These are phyloP conservation scores for Aldabrachelys gigantea DNA, from an alignment of 2,113 vertebrate genomes.

Conservation along the genomic window DNA sequence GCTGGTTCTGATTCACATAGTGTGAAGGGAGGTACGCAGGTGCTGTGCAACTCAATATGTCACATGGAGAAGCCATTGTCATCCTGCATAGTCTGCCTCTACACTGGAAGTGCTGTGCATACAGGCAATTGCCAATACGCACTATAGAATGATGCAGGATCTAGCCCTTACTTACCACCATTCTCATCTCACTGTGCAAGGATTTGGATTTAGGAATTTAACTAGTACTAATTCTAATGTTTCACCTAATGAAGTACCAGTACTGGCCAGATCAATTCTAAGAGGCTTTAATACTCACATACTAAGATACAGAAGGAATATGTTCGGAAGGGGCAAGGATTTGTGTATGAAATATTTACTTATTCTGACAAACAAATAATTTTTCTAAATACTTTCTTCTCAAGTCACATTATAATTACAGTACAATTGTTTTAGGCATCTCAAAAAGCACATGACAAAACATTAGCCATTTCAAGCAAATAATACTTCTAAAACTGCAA, in stretches of 20 bases:
- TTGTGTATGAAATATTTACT: neutral
- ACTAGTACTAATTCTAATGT: neutral
- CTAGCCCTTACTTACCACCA: neutral
- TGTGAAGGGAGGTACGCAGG: slow-evolving; percentile 42
- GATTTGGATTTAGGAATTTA: neutral
- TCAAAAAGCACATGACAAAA: neutral
- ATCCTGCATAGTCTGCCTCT: neutral
- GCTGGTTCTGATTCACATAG: slow-evolving; percentile 54
- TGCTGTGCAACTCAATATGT: neutral
- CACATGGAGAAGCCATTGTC: neutral
- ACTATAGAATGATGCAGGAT: accelerated
- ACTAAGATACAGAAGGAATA: neutral
- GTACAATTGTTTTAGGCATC: neutral
- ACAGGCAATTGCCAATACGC: accelerated
- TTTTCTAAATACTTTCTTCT: neutral
- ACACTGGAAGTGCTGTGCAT: neutral
- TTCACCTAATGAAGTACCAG: accelerated
- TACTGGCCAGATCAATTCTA: neutral
- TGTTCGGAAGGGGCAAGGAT: neutral
- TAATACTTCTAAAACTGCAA: slow-evolving; percentile 11
- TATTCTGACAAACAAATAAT: neutral
- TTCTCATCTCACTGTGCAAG: accelerated
- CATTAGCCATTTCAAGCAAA: neutral
- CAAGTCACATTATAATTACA: neutral
- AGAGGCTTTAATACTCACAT: neutral